These are phyloP conservation scores for Ennomos erosarius DNA, from an alignment of 2,888 invertebrate genomes.

Conservation along the genomic window DNA sequence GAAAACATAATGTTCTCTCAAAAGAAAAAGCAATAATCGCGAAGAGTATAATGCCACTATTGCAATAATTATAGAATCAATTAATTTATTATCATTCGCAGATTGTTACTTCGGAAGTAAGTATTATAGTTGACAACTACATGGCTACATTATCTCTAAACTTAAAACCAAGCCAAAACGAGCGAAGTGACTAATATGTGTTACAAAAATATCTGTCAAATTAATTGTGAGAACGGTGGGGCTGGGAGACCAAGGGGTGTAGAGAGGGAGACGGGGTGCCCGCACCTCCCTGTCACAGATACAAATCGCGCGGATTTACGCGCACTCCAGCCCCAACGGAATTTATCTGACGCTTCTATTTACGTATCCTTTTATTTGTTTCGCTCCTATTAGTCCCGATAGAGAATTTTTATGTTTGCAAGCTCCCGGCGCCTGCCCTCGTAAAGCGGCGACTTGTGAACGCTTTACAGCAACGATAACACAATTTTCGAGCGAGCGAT, in stretches of 20 bases:
- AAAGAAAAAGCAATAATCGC: no score
- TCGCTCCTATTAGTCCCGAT: constrained; percentile 84
- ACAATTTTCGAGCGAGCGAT: constrained; percentile 76
- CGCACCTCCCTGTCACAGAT: constrained; percentile 81
- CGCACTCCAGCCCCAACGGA: constrained; percentile 82
- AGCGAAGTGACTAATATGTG: constrained; percentile 49
- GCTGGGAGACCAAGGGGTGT: constrained; percentile 27
- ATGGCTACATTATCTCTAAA: no score
- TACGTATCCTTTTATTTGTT: constrained; percentile 86
- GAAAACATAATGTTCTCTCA: no score
- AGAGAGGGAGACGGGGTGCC: constrained; percentile 41
- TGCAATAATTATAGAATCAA: no score
- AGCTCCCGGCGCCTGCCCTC: constrained; percentile 76
- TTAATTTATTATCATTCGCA: no score
- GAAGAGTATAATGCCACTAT: no score
- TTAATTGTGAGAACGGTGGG: constrained; percentile 71
- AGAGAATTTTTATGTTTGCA: constrained; percentile 85
- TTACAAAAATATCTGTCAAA: constrained; percentile 67
- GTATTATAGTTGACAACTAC: no score
- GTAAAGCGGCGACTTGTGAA: constrained; percentile 82
- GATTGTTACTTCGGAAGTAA: no score
- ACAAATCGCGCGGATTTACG: constrained; percentile 86
- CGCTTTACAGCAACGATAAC: constrained; percentile 80
- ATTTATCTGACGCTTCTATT: constrained; percentile 83
- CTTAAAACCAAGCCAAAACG: constrained; percentile 22